Base-by-base conservation (phyloP, 1,140 invertebrate genomes). In the Meloidogyne exigua region DNA sequence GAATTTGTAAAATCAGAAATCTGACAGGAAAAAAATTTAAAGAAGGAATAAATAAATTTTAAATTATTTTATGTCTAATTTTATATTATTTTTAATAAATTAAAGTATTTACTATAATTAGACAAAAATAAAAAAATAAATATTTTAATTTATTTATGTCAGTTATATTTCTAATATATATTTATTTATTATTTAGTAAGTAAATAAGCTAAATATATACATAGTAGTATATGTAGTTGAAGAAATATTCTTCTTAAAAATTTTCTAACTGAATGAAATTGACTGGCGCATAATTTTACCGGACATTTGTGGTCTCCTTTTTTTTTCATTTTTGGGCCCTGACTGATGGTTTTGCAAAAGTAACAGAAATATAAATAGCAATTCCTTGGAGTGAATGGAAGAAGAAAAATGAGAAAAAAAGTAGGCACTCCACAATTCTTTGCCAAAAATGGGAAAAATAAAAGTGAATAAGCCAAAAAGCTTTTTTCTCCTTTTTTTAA, bases 381-480 rank as follows among this genome's bases (percentile, higher is more conserved):
- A 57, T 57, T 57, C 49, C 18, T 57, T 57, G n/a, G 49, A 7
- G 49, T n/a, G n/a, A 57, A 57, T 57, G 18, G 15, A 57, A 57
- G 49, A 57, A 57, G n/a, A 57, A 57, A 57, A 15, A 18, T 13
- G n/a, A 57, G 44, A 49, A 49, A 57, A 57, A 39, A 39, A 39
- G 9, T 39, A 39, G 36, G 49, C 49, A 57, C 49, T 57, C n/a
- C 18, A 57, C 18, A 57, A 57, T 57, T 57, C 18, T 57, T n/a
- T 57, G 49, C 15, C 49, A 57, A 57, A 57, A 57, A 57, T 57
- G 49, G 49, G 5, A 57, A 57, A 57, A 57, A 57, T 57, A 57
- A 57, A 57, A 57, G 49, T 57, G 49, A 57, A 57, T 57, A 57
- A 57, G 49, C 49, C 49, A 57, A 57, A 57, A 57, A 57, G 49